Conservation (phyloP, 2,113 vertebrate genomes). For the Poicephalus gulielmi region DNA sequence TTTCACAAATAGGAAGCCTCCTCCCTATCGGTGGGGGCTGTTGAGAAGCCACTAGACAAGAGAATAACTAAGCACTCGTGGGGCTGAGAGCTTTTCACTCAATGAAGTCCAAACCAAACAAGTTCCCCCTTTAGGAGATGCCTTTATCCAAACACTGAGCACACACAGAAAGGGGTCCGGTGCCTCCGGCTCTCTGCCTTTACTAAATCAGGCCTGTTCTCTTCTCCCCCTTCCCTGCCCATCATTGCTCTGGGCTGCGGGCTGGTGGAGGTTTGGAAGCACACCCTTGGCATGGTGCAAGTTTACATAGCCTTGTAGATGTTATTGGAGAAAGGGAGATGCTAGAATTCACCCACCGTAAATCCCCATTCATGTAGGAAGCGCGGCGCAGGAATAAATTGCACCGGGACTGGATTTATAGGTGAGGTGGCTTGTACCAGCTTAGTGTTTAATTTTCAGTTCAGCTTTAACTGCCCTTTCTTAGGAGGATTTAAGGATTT, state of each 20-base stretch:
- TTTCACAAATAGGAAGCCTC: conserved; percentile 44
- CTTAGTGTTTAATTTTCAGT: conserved; percentile 51
- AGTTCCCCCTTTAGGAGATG: conserved; percentile 10
- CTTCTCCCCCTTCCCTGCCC: background rate
- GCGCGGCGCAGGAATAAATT: background rate
- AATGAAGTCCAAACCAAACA: conserved; percentile 73
- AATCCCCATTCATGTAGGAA: background rate
- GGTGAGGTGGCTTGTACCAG: conserved; percentile 17
- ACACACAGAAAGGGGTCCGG: background rate
- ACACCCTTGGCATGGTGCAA: rapidly evolving
- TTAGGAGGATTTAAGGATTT: conserved; percentile 35
- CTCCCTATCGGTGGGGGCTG: background rate
- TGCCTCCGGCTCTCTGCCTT: background rate
- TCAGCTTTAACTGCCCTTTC: conserved; percentile 22
- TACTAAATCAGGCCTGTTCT: background rate
- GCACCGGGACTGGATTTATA: conserved; percentile 13
- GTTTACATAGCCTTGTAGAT: background rate
- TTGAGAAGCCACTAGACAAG: conserved; percentile 67
- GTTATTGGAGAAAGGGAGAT: background rate
- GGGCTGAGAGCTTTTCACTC: conserved; percentile 70
- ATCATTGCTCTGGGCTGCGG: rapidly evolving
- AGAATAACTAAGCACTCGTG: conserved; percentile 58
- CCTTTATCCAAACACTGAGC: conserved; percentile 42
- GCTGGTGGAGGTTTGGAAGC: background rate
- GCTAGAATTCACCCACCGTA: rapidly evolving